Evolutionary conservation across 2,888 invertebrate genomes (phyloP).

Genomic region (Steinernema carpocapsae): DNA sequence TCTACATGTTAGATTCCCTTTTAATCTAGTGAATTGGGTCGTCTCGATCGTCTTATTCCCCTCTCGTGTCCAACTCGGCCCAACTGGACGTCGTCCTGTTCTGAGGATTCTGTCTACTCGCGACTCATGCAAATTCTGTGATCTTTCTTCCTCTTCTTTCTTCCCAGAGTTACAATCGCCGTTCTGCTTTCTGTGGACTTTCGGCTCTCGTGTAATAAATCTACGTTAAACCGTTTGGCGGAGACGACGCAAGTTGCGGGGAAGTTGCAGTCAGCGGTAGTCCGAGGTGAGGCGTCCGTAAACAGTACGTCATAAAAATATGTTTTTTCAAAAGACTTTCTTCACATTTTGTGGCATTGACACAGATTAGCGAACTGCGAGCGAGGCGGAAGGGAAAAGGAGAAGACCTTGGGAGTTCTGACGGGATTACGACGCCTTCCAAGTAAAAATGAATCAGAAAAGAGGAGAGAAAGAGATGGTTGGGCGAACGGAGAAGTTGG

Average conservation of each 20-base stretch:
- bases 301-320: background rate
- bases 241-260: no score
- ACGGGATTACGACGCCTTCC: background rate
- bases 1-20: background rate
- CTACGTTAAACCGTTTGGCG: background rate
- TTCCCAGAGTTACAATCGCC: background rate
- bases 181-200: slow-evolving; percentile 17
- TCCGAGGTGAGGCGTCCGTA: background rate
- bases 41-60: background rate
- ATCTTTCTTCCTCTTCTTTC: slow-evolving; percentile 4
- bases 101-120: background rate
- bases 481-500: background rate
- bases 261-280: no score
- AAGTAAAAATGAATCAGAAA: no score
- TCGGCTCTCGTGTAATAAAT: slow-evolving; percentile 10
- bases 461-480: background rate
- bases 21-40: slow-evolving; percentile 12
- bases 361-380: slow-evolving; percentile 27
- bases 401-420: slow-evolving; percentile 11
- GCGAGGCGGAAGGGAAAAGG: no score
- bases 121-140: slow-evolving; percentile 19
- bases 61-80: background rate
- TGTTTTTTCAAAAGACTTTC: slow-evolving; percentile 9
- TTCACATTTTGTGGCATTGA: slow-evolving; percentile 23
- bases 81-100: background rate